Evolutionary conservation across 2,888 invertebrate genomes (phyloP).

Genomic region (Atethmia centrago): DNA sequence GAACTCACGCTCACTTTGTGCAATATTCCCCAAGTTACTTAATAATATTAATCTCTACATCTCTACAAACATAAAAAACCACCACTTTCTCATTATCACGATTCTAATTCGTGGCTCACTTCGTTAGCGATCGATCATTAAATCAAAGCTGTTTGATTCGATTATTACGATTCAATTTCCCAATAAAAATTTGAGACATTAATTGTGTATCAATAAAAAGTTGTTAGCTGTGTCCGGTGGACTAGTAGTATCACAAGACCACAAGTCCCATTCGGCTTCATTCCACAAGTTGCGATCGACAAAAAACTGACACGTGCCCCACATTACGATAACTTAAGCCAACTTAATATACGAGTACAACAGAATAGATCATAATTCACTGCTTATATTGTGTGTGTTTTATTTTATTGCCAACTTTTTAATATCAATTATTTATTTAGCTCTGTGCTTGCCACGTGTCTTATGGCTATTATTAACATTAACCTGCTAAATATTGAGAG

Average conservation of each 20-base stretch:
- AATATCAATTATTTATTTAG: slow-evolving; percentile 47
- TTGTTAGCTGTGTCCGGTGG: slow-evolving; percentile 55
- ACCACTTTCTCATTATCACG: slow-evolving; percentile 49
- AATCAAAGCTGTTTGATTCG: slow-evolving; percentile 55
- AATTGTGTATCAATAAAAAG: slow-evolving; percentile 61
- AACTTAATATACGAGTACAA: slow-evolving; percentile 58
- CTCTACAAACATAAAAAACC: slow-evolving; percentile 18
- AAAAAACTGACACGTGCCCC: slow-evolving; percentile 64
- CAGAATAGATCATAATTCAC: slow-evolving; percentile 61
- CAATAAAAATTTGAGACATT: slow-evolving; percentile 58
- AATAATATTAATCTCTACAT: slow-evolving; percentile 2
- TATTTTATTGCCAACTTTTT: slow-evolving; percentile 56
- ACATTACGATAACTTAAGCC: slow-evolving; percentile 61
- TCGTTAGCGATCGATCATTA: slow-evolving; percentile 57
- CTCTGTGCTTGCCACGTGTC: slow-evolving; percentile 12
- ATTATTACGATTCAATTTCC: slow-evolving; percentile 62
- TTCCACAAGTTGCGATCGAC: slow-evolving; percentile 55
- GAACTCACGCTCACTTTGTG: background rate
- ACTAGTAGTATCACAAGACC: slow-evolving; percentile 56
- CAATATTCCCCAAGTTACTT: background rate
- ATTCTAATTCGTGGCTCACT: slow-evolving; percentile 43
- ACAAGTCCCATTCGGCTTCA: slow-evolving; percentile 56
- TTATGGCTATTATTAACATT: slow-evolving; percentile 7
- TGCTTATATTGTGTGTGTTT: slow-evolving; percentile 54
- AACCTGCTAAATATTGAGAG: background rate